Conservation (phyloP, 1,140 invertebrate species). For the Zaprionus lachaisei region DNA sequence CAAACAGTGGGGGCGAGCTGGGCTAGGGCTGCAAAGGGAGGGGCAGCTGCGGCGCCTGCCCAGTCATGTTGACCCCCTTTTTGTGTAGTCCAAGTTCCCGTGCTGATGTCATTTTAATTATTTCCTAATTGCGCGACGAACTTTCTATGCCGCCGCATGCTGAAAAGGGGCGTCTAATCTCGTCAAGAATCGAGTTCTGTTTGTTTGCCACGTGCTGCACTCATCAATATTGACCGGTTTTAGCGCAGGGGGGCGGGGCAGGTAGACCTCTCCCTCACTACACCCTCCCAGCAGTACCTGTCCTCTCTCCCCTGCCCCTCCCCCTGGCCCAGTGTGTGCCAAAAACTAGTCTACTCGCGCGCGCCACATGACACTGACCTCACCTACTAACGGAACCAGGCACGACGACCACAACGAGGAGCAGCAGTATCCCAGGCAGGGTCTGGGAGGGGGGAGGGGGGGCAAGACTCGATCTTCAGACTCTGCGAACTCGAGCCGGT, state of each 20-base stretch:
- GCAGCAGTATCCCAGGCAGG: not conserved
- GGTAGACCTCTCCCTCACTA: not conserved
- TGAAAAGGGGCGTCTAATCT: slow-evolving; percentile 21
- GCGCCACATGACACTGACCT: slow-evolving; percentile 80
- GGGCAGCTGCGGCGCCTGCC: not conserved
- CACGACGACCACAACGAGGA: slow-evolving; percentile 51
- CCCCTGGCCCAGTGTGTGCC: slow-evolving; percentile 38
- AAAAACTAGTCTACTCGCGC: slow-evolving; percentile 77
- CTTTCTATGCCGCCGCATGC: slow-evolving; percentile 41
- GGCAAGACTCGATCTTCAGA: slow-evolving; percentile 12
- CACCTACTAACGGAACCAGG: slow-evolving; percentile 79
- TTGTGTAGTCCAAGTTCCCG: not conserved
- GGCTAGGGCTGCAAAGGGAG: not conserved
- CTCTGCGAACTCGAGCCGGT: slow-evolving; percentile 54
- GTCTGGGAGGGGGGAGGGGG: not conserved
- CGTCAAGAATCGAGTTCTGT: slow-evolving; percentile 28
- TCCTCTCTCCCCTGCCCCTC: not conserved
- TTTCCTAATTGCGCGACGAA: slow-evolving; percentile 68
- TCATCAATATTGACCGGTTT: slow-evolving; percentile 29
- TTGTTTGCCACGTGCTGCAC: slow-evolving; percentile 16
- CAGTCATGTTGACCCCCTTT: slow-evolving; percentile 6
- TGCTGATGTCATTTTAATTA: slow-evolving; percentile 72
- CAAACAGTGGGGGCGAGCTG: not conserved
- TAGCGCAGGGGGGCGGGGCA: slow-evolving; percentile 3
- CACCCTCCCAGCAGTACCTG: not conserved